Evolutionary conservation across 2,797 vertebrate species (phyloP), one percentile per base, ranked within the genome.

Genomic region (Tragelaphus eurycerus): DNA sequence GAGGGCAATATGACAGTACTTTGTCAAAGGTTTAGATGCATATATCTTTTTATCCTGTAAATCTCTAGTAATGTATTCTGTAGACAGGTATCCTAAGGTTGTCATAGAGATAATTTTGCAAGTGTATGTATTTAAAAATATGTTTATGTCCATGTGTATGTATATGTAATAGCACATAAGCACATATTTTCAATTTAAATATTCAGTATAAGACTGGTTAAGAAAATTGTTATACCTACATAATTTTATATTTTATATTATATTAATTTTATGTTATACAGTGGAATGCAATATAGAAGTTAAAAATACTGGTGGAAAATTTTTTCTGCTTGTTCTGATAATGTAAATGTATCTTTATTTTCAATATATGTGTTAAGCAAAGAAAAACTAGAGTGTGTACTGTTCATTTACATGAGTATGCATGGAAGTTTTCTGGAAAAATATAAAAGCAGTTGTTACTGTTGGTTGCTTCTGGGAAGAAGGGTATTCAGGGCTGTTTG

Each of bases 301-400:
- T 97, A 86, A 90, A 93, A 89, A 92, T 93, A 93, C 81, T 96
- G 59, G 59, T 79, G 19, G 23, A 57, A 91, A 89, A 43, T 91
- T 43, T 43, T 74, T 74, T 74, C 43, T 93, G 23, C 54, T 91
- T 93, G 27, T 96, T 74, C 43, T 92, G 29, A 64, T 71, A 94
- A 89, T 86, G 52, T 55, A 84, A 86, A 67, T 43, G 17, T 90
- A 78, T 14, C 34, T 93, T 25, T 82, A 87, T 79, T 31, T 78
- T 96, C n/a, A 95, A 94, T 46, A 54, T 96, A 13, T 34, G 21
- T 89, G 3, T 52, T 57, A 86, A 81, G n/a, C 5, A 79, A 74
- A 78, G 54, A 54, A 46, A 86, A 71, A 88, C 27, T 85, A 23
- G 71, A 86, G 15, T 90, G 34, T 95, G 31, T 89, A 13, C 31